Percentiles rank a stretch among this genome's conserved stretches.
phyloP scores from a whole-genome alignment of 2,113 vertebrate species.

The Cyanistes caeruleus region DNA sequence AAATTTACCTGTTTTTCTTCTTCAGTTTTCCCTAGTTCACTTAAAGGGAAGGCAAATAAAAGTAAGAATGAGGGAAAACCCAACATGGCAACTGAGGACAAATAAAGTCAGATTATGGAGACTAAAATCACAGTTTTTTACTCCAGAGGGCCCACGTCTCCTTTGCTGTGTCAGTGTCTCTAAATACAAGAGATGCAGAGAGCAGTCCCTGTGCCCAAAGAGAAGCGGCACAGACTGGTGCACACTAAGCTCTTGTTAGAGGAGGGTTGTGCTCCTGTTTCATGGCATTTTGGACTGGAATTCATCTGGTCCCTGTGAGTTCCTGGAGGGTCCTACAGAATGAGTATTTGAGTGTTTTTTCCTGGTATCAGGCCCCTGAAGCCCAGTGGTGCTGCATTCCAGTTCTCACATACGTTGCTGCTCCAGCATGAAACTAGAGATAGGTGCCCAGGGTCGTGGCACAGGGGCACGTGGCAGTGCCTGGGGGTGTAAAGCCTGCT shows the following conservation, averaged over 20 bases:
- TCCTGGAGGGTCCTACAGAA: neutral
- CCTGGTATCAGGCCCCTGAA: neutral
- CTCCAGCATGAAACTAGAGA: neutral
- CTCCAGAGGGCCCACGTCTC: neutral
- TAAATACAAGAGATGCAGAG: neutral
- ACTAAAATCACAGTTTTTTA: neutral
- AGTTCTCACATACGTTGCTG: neutral
- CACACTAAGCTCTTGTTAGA: neutral
- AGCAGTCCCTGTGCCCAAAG: neutral
- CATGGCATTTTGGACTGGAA: neutral
- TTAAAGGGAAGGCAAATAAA: neutral
- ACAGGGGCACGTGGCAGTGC: rapidly evolving
- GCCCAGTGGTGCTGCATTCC: neutral
- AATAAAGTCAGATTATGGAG: neutral
- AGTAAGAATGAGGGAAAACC: neutral
- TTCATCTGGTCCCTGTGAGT: neutral
- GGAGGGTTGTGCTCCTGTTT: neutral
- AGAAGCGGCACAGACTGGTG: neutral
- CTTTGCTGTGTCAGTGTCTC: neutral
- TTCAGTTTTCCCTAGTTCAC: neutral
- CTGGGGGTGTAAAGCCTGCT: neutral
- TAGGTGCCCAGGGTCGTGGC: neutral
- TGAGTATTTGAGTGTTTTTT: neutral
- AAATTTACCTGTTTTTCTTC: neutral
- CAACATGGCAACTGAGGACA: neutral